Evolutionary conservation across 2,888 invertebrate genomes (phyloP).

Genomic region (Mayetiola destructor): DNA sequence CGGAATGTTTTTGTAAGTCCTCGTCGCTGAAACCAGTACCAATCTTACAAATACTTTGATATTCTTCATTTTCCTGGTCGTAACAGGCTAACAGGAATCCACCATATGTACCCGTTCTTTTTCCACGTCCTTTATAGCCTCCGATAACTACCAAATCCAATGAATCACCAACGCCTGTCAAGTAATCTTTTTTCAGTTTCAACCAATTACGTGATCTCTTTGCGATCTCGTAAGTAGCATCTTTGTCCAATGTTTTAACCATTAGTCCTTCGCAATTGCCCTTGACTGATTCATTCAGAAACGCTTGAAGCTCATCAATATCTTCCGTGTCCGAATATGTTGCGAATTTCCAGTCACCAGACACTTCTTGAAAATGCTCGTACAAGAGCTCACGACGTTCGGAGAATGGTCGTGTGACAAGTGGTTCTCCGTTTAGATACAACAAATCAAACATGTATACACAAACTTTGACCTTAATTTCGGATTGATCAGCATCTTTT

Average conservation of each 20-base stretch:
- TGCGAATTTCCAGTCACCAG: conserved; percentile 82
- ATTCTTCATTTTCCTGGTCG: conserved; percentile 78
- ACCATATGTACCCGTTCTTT: conserved; percentile 82
- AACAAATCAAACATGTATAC: conserved; percentile 94
- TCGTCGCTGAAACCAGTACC: conserved; percentile 75
- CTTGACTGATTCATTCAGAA: conserved; percentile 87
- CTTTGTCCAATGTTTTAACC: conserved; percentile 81
- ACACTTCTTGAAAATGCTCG: conserved; percentile 52
- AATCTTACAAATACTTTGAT: conserved; percentile 84
- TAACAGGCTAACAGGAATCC: conserved; percentile 92
- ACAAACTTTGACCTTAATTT: conserved; percentile 64
- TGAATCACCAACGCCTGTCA: conserved; percentile 92
- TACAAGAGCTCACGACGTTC: conserved; percentile 58
- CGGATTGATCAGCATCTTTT: conserved; percentile 50
- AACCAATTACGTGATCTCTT: conserved; percentile 88
- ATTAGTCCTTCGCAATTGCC: conserved; percentile 97
- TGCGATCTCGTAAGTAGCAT: conserved; percentile 94
- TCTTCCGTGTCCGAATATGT: conserved; percentile 63
- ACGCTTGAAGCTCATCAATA: conserved; percentile 84
- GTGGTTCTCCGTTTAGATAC: conserved; percentile 72
- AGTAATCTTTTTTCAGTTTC: conserved; percentile 93
- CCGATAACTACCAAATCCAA: conserved; percentile 92
- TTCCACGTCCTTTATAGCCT: conserved; percentile 84
- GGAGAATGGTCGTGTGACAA: conserved; percentile 64
- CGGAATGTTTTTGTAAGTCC: conserved; percentile 60